Evolutionary conservation across 1,140 invertebrate species (phyloP).

Genomic region (Caenorhabditis inopinata): DNA sequence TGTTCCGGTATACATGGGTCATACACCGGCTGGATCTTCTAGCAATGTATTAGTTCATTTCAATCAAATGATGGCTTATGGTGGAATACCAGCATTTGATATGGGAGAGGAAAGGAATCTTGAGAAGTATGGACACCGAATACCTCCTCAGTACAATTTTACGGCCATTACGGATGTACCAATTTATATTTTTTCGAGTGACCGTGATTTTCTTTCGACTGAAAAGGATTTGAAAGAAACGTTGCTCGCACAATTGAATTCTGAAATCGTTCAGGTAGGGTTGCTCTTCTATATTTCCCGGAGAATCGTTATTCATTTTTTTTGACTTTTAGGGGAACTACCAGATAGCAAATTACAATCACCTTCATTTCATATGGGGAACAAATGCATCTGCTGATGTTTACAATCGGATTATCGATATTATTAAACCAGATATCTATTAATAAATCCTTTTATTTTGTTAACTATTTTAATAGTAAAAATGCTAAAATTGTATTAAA

Average conservation of each 20-base stretch:
- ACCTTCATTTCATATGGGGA: conserved; percentile 46
- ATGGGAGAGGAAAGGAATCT: not conserved
- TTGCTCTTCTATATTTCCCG: not conserved
- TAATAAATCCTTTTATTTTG: not conserved
- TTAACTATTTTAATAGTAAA: not conserved
- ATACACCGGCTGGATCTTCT: conserved; percentile 3
- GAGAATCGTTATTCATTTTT: not conserved
- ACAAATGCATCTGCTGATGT: conserved; percentile 12
- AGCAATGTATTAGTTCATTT: conserved; percentile 3
- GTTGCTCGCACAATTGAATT: conserved; percentile 33
- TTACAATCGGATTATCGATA: conserved; percentile 37
- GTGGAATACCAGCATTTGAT: not conserved
- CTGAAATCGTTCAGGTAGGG: conserved; percentile 15
- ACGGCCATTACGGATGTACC: conserved; percentile 8
- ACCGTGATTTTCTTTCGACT: conserved; percentile 38
- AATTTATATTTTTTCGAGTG: conserved; percentile 39
- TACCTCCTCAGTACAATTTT: conserved; percentile 38
- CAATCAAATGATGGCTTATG: not conserved
- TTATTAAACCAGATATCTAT: not conserved
- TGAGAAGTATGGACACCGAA: not conserved
- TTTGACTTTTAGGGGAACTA: conserved; percentile 22
- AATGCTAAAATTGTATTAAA: not conserved
- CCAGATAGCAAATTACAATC: conserved; percentile 35
- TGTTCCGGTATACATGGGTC: not conserved
- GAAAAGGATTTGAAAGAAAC: conserved; percentile 7